Evolutionary conservation across 2,113 vertebrate species (phyloP).

Genomic region (Albula glossodonta): DNA sequence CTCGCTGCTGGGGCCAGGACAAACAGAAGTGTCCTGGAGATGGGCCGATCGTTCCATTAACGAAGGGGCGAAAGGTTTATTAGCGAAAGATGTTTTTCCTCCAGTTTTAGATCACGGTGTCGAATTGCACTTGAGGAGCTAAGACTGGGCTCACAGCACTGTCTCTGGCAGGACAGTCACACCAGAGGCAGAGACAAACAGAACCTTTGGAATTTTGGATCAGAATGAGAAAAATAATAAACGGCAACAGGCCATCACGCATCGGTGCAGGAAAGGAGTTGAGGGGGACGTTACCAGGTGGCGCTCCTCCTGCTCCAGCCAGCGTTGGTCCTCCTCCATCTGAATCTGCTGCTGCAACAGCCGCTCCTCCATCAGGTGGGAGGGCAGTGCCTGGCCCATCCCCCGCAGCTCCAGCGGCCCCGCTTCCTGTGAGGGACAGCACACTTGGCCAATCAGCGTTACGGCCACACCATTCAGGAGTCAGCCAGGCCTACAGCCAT

Average conservation of each 20-base stretch:
- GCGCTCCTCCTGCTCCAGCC: constrained; percentile 90
- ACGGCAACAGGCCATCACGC: background rate
- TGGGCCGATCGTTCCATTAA: background rate
- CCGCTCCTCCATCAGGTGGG: constrained; percentile 90
- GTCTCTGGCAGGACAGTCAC: background rate
- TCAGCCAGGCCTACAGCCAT: background rate
- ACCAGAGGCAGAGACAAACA: background rate
- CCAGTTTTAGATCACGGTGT: background rate
- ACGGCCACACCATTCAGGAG: background rate
- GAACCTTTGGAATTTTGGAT: background rate
- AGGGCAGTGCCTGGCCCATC: constrained; percentile 77
- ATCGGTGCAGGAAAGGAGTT: background rate
- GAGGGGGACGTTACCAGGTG: constrained; percentile 78
- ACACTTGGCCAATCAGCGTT: background rate
- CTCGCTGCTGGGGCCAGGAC: background rate
- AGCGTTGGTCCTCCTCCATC: constrained; percentile 94
- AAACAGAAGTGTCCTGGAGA: background rate
- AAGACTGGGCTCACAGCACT: background rate
- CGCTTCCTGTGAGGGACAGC: constrained; percentile 69
- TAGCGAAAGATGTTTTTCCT: background rate
- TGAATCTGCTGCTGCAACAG: constrained; percentile 92
- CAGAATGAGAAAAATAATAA: background rate
- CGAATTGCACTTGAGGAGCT: background rate
- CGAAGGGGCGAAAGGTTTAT: background rate
- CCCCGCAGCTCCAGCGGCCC: constrained; percentile 79